Percentiles rank a stretch among this genome's conserved stretches.
Evolutionary conservation across 2,888 invertebrate species (phyloP).

Genomic region (Hypena proboscidalis): DNA sequence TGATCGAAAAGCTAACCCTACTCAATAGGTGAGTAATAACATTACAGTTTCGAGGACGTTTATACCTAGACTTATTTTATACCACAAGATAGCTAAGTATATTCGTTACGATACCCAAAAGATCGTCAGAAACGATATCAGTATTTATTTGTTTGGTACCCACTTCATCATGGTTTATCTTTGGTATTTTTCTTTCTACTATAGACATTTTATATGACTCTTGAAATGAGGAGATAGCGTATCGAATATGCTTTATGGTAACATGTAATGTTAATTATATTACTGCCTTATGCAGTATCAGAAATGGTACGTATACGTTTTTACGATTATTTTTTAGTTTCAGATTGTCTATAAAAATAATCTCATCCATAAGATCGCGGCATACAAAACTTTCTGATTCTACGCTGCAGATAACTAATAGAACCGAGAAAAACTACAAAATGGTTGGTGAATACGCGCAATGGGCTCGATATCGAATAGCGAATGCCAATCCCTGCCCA

Average conservation of each 20-base stretch:
- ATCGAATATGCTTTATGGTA: background rate
- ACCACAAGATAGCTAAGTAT: constrained; percentile 37
- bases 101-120: constrained; percentile 39
- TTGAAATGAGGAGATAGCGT: background rate
- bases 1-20: no score
- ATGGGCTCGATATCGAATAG: constrained; percentile 48
- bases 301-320: background rate
- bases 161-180: constrained; percentile 36
- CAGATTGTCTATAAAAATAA: no score
- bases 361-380: no score
- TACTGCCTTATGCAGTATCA: background rate
- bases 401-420: constrained; percentile 26
- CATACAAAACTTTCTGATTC: no score
- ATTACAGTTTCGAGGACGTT: constrained; percentile 22
- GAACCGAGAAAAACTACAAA: constrained; percentile 40
- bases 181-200: constrained; percentile 18
- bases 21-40: no score
- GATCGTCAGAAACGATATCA: constrained; percentile 31
- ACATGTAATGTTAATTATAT: background rate
- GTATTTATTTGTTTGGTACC: constrained; percentile 42
- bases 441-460: constrained; percentile 37
- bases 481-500: constrained; percentile 53
- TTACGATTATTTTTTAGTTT: no score
- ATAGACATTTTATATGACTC: constrained; percentile 21
- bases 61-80: constrained; percentile 32